These are phyloP conservation scores for Astyanax mexicanus DNA, from an alignment of 2,797 vertebrate species.

Conservation along the genomic window DNA sequence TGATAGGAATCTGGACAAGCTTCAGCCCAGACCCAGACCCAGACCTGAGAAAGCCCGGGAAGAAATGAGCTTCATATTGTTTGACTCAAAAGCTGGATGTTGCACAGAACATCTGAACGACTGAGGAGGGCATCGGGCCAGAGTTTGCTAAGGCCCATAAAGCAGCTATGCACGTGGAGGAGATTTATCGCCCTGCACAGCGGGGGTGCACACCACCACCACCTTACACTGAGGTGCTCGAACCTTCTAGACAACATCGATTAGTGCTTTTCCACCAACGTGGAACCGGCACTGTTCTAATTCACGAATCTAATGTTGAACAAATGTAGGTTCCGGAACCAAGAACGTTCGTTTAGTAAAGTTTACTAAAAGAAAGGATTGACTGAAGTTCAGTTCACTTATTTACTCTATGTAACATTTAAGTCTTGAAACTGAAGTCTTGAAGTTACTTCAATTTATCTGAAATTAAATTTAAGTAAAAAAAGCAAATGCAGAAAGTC, in stretches of 20 bases:
- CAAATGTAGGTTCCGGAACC: no score
- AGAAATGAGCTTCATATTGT: conserved; percentile 51
- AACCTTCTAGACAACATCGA: conserved; percentile 26
- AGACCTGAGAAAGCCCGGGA: conserved; percentile 50
- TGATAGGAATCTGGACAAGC: conserved; percentile 59
- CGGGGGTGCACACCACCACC: conserved; percentile 24
- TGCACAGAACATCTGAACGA: conserved; percentile 23
- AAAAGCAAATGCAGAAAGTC: no score
- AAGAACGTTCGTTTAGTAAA: no score
- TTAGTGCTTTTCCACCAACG: no score
- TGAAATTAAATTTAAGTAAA: no score
- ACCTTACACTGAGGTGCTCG: conserved; percentile 16
- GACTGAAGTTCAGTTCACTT: no score
- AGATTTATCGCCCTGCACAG: conserved; percentile 31
- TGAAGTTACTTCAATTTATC: no score
- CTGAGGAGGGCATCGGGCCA: conserved; percentile 11
- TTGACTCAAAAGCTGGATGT: conserved; percentile 45
- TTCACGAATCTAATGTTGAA: no score
- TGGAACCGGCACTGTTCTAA: no score
- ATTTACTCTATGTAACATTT: no score
- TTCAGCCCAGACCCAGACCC: conserved; percentile 43
- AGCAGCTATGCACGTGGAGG: conserved; percentile 27
- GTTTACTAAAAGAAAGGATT: no score
- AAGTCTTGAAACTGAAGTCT: no score
- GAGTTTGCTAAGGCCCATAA: conserved; percentile 31